Conservation (phyloP, 2,113 vertebrate genomes). For the Chunga burmeisteri region DNA sequence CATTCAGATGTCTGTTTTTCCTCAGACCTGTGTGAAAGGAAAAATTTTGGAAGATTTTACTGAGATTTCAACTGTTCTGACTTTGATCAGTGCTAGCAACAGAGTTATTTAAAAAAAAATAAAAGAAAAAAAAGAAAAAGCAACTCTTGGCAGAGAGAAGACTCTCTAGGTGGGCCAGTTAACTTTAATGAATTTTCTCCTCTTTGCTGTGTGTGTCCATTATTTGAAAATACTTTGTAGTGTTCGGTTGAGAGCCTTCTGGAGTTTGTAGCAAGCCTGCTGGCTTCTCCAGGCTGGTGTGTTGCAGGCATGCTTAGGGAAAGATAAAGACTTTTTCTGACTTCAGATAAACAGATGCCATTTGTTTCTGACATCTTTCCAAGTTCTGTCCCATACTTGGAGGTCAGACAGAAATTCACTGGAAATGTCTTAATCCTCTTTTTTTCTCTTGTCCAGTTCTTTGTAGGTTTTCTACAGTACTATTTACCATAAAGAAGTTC, state of each 20-base stretch:
- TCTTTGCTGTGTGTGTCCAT: neutral
- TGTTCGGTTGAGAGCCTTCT: neutral
- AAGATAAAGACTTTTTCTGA: neutral
- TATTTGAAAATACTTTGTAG: neutral
- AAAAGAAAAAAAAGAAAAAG: neutral
- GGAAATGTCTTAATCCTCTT: neutral
- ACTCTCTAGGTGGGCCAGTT: neutral
- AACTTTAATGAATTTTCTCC: neutral
- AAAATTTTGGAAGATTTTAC: neutral
- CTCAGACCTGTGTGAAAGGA: neutral
- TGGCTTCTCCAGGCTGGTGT: neutral
- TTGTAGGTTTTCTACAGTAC: neutral
- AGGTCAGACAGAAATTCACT: neutral
- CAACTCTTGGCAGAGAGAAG: neutral
- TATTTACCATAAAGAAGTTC: neutral
- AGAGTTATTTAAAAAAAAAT: neutral
- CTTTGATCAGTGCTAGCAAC: neutral
- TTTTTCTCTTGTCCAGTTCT: neutral
- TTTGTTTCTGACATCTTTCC: neutral
- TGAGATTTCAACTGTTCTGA: neutral
- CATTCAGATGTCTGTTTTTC: neutral
- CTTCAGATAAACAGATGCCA: neutral
- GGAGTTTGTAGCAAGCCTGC: neutral
- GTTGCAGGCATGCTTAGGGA: neutral
- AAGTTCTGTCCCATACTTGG: neutral